Evolutionary conservation across 2,888 invertebrate genomes (phyloP), one percentile per base, ranked within the genome.

Genomic region (Volucella inflata): DNA sequence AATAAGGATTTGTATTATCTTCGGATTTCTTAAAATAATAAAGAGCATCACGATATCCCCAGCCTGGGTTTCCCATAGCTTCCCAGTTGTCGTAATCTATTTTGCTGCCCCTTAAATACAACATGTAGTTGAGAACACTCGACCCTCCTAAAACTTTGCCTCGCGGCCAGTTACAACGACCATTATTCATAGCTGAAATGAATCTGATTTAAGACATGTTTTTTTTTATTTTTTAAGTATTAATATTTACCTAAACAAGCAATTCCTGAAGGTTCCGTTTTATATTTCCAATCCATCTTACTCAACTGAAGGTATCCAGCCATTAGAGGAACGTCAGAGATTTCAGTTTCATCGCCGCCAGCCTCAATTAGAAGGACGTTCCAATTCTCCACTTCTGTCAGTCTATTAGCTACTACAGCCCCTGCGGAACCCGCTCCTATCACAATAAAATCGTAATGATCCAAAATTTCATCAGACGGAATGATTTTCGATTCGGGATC

Each of bases 31-130:
- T 97, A 91, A 97, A 97, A 89, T 97, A 97, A 88, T 96, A 94
- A 9, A 97, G 92, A 0, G 95, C 95, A 87, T 97, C 95, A 67
- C 95, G 94, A 88, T 95, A 96, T 4, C 96, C 95, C 98, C 98
- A 98, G 0, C 98, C 98, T 1, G 95, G 94, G 90, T 97, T 97
- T 0, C 98, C 98, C 79, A 95, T 91, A 0, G 94, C 93, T 90
- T 98, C 97, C 98, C 98, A 98, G 0, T 93, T 93, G 90, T 98
- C 97, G 91, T 98, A 98, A 91, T 98, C 98, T 87, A 94, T 95
- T 88, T 95, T 95, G 90, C 98, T 98, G 0, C 98, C 98, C 74
- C 98, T 93, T 3, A 98, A 92, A 89, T 98, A 98, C 0, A 98
- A 93, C 98, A 98, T 98, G 91, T 97, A 97, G 91, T 98, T 98